Evolutionary conservation across 2,113 vertebrate genomes (phyloP).

Genomic region (Melanostigma gelatinosum): DNA sequence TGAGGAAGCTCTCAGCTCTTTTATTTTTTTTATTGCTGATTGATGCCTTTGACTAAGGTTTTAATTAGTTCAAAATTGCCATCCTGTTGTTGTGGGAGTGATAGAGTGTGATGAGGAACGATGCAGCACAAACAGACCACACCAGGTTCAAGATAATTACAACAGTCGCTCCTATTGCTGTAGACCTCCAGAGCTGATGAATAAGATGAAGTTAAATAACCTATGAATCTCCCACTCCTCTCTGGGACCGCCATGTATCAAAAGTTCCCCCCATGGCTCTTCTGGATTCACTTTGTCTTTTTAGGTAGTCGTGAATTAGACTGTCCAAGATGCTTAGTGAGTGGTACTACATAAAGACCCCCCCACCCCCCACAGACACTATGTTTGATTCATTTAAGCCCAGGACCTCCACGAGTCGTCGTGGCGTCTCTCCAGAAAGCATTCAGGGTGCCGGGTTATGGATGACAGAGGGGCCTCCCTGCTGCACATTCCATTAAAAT

Average conservation of each 20-base stretch:
- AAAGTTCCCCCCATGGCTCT: not conserved
- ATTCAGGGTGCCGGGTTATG: slow-evolving; percentile 57
- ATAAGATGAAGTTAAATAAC: not conserved
- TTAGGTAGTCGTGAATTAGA: slow-evolving; percentile 13
- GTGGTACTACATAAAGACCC: slow-evolving; percentile 41
- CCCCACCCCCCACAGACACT: too few relatives aligned
- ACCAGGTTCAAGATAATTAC: not conserved
- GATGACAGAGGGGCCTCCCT: slow-evolving; percentile 56
- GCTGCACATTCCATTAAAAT: slow-evolving; percentile 73
- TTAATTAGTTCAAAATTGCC: slow-evolving; percentile 25
- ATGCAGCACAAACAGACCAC: not conserved
- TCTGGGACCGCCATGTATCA: not conserved
- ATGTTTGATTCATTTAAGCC: slow-evolving; percentile 49
- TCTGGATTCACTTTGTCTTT: slow-evolving; percentile 11
- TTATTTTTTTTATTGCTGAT: not conserved
- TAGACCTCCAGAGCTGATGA: not conserved
- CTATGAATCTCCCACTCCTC: not conserved
- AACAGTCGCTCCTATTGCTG: not conserved
- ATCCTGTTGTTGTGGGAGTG: slow-evolving; percentile 41
- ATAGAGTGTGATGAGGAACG: slow-evolving; percentile 8
- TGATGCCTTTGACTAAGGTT: slow-evolving; percentile 12
- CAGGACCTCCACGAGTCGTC: slow-evolving; percentile 7
- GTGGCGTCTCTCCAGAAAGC: slow-evolving; percentile 46
- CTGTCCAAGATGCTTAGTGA: slow-evolving; percentile 16
- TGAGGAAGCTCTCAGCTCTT: not conserved